Evolutionary conservation across 2,113 vertebrate genomes (phyloP), one percentile per base, ranked within the genome.

Genomic region (Prionailurus viverrinus): DNA sequence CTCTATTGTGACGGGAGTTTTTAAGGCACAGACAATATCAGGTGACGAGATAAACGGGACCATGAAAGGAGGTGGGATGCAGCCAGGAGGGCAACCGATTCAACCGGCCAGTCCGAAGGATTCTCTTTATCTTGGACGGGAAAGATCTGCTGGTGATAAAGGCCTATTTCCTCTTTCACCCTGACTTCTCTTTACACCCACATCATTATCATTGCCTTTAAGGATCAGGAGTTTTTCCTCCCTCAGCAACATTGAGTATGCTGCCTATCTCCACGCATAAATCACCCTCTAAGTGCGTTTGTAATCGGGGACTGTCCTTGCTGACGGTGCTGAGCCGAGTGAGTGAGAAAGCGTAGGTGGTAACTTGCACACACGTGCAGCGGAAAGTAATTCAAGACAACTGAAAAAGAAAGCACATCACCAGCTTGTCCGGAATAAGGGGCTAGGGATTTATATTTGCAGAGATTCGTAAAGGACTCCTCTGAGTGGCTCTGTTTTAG

Each of bases 21-120:
- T 23, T 41, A 39, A 86, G 18, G 21, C 86, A 84, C 48, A 84
- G 65, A 78, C 53, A 25, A 39, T 71, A 89, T 88, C 97, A 94
- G 66, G 61, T 87, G 71, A 61, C 81, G 86, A 95, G 97, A 87
- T 91, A 91, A 97, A 89, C 18, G 27, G 61, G 36, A 45, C 36
- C 51, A 0, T 6, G 65, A 14, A 55, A 55, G 33, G 53, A 41
- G 73, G 39, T 74, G 68, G 86, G 94, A 82, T 45, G 69, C 51
- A 61, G 89, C 83, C 76, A 36, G 36, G n/a, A 88, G 33, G 63
- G 79, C 76, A 85, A 0, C 7, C 4, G 85, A 45, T 63, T 45
- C 18, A 23, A 48, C 69, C 21, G 33, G 27, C 61, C 65, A 31
- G 31, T 68, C 51, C 80, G 63, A 23, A 79, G 39, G 18, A 16